These are phyloP conservation scores for Lanistes nyassanus DNA, from an alignment of 1,140 invertebrate species.

Conservation along the genomic window DNA sequence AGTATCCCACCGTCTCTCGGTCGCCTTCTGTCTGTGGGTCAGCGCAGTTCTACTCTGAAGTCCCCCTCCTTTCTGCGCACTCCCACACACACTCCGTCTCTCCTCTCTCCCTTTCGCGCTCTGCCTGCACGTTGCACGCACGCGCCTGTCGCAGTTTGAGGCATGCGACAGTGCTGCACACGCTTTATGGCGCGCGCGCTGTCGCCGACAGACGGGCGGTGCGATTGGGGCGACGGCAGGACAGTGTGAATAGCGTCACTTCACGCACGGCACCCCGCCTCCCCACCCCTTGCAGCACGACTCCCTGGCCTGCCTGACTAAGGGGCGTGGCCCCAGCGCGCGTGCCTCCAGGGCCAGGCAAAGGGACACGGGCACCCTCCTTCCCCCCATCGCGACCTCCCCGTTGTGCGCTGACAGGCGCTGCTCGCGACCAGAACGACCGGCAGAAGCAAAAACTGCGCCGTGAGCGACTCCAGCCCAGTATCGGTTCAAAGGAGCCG, in stretches of 20 bases:
- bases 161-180: not conserved
- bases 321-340: too few species aligned
- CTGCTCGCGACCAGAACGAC: too few species aligned
- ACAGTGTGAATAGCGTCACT: conserved; percentile 16
- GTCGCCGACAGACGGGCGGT: conserved; percentile 10
- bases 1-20: not conserved
- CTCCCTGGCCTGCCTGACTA: too few species aligned
- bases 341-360: too few species aligned
- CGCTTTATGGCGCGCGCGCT: conserved; percentile 8
- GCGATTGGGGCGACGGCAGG: not conserved
- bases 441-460: too few species aligned
- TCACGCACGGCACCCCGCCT: not conserved
- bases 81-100: too few species aligned
- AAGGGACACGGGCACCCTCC: too few species aligned
- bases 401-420: too few species aligned
- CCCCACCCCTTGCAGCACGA: not conserved
- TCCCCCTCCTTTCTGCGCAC: not conserved
- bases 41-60: not conserved
- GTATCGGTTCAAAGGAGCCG: too few species aligned
- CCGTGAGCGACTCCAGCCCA: too few species aligned
- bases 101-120: conserved; percentile 6
- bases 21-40: not conserved
- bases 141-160: conserved; percentile 1
- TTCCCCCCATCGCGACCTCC: too few species aligned
- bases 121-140: not conserved